Evolutionary conservation across 2,888 invertebrate species (phyloP).

Genomic region (Hoplodrina ambigua): DNA sequence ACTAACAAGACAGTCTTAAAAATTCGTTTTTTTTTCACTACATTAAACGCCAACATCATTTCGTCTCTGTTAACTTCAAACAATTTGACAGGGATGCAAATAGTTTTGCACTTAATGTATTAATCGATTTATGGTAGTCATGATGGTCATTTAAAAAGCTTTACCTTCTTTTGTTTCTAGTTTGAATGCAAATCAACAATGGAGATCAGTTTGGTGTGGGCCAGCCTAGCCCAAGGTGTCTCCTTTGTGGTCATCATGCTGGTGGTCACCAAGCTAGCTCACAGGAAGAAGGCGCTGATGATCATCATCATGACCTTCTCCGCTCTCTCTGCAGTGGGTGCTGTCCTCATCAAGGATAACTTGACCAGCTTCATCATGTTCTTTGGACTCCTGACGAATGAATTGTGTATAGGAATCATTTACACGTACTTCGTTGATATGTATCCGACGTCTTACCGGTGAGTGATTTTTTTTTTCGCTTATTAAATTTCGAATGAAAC

Average conservation of each 20-base stretch:
- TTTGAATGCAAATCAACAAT: slow-evolving; percentile 58
- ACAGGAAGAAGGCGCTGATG: slow-evolving; percentile 67
- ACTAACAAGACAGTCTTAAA: no score
- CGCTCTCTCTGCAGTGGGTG: slow-evolving; percentile 58
- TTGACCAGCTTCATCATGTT: slow-evolving; percentile 70
- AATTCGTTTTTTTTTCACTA: no score
- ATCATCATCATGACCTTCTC: slow-evolving; percentile 64
- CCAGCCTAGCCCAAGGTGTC: slow-evolving; percentile 63
- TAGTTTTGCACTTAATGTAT: no score
- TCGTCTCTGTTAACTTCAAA: no score
- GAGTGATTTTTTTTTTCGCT: slow-evolving; percentile 35
- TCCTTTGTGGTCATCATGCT: slow-evolving; percentile 67
- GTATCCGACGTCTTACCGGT: slow-evolving; percentile 77
- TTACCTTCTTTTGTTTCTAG: slow-evolving; percentile 6
- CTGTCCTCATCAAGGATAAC: slow-evolving; percentile 65
- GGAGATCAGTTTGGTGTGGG: slow-evolving; percentile 61
- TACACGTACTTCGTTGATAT: slow-evolving; percentile 75
- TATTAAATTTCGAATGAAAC: neutral
- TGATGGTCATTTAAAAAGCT: neutral
- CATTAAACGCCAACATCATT: no score
- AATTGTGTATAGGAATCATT: slow-evolving; percentile 69
- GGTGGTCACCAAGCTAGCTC: slow-evolving; percentile 65
- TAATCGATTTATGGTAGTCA: no score
- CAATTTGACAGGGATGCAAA: no score
- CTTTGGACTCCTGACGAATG: slow-evolving; percentile 67